A percentile compares a stretch with the other conserved stretches of the same genome.
phyloP scores from a whole-genome alignment of 2,113 vertebrate genomes.

The Lepus europaeus region DNA sequence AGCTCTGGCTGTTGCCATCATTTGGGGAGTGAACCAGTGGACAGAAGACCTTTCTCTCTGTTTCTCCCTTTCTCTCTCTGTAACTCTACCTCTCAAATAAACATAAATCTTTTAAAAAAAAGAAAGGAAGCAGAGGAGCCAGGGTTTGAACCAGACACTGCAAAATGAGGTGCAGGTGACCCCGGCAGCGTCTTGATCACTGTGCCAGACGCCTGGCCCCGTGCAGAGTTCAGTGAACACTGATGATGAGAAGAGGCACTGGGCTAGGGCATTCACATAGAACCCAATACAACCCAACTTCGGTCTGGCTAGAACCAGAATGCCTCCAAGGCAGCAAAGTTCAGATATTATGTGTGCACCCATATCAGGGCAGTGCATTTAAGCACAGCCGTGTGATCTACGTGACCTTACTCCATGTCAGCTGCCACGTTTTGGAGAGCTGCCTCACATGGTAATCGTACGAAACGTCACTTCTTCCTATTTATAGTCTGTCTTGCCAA shows the following conservation, averaged over 20 bases:
- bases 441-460: not conserved
- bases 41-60: no score
- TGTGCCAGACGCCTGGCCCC: no score
- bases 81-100: no score
- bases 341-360: not conserved
- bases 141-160: no score
- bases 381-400: not conserved
- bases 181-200: no score
- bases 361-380: not conserved
- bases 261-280: not conserved
- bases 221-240: not conserved
- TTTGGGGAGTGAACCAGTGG: no score
- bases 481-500: not conserved
- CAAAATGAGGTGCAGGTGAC: no score
- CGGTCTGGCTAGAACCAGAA: not conserved
- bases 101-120: no score
- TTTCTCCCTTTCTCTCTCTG: no score
- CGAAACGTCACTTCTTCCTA: not conserved
- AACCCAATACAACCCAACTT: fast-evolving
- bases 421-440: not conserved
- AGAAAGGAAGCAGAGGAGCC: no score
- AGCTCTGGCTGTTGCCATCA: no score
- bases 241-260: no score
- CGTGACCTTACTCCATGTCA: not conserved
- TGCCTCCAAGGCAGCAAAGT: not conserved